Evolutionary conservation across 2,113 vertebrate species (phyloP).

Genomic region (Pseudopodoces humilis): DNA sequence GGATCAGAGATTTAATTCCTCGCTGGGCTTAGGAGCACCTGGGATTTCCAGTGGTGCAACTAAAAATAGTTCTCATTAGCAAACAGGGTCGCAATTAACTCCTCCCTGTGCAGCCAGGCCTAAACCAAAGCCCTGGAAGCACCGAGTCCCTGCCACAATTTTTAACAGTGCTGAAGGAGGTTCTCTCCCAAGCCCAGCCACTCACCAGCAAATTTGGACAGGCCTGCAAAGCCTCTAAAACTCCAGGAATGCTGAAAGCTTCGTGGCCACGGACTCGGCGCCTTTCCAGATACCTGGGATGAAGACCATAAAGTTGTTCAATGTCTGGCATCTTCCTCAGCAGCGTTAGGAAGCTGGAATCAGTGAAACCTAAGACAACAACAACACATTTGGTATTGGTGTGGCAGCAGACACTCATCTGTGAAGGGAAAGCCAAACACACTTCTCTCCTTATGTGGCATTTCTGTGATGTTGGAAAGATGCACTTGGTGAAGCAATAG

Average conservation of each 20-base stretch:
- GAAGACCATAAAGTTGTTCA: slow-evolving; percentile 96
- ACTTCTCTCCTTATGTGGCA: not conserved
- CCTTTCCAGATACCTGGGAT: slow-evolving; percentile 94
- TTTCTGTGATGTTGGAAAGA: not conserved
- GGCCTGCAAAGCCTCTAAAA: slow-evolving; percentile 93
- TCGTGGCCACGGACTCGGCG: slow-evolving; percentile 93
- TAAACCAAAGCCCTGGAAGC: not conserved
- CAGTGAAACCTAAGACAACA: slow-evolving; percentile 89
- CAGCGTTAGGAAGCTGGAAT: slow-evolving; percentile 92
- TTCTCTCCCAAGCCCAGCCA: not conserved
- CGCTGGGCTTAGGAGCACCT: not conserved
- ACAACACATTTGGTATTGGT: slow-evolving; percentile 51
- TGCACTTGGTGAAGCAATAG: not conserved
- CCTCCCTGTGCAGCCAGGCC: not conserved
- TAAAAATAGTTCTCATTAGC: not conserved
- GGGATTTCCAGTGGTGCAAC: not conserved
- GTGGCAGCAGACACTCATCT: not conserved
- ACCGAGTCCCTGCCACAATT: not conserved
- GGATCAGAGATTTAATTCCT: not conserved
- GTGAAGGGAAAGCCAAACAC: slow-evolving; percentile 7
- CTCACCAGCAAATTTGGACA: slow-evolving; percentile 95
- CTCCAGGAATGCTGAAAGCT: slow-evolving; percentile 97
- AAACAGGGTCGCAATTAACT: not conserved
- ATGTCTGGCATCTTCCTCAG: slow-evolving; percentile 98
- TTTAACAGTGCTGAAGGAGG: not conserved